Evolutionary conservation across 2,113 vertebrate species (phyloP), one percentile per base, ranked within the genome.

Genomic region (Furnarius figulus): DNA sequence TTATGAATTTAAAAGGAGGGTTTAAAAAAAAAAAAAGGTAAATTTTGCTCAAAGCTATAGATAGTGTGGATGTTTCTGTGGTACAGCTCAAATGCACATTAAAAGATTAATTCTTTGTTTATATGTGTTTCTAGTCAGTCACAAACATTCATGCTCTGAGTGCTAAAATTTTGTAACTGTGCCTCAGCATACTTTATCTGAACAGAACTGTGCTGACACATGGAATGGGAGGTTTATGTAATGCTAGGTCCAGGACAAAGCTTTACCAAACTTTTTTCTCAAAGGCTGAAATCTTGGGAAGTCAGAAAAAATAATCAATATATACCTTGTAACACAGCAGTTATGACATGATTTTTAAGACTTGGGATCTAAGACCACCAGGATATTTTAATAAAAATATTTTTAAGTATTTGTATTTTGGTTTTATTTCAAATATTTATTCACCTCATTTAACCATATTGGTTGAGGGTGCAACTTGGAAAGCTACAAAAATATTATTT

Each of bases 371-470:
- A 46, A 74, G 71, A 14, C 10, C 8, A n/a, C 75, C 27, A 88
- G 44, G 20, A 58, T 67, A 83, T 82, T 77, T 91, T 47, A 95
- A 90, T 92, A 90, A 95, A 96, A 92, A 49, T 46, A 47, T 55
- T 81, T 88, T 56, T 4, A 74, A 75, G 56, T 91, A 31, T 79
- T 73, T 82, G 59, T 79, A 87, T 91, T 91, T 85, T 90, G 75
- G 8, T 83, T 86, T 90, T 87, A 91, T 95, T 86, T 91, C 49
- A 89, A 95, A 40, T 70, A 80, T 66, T 84, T 89, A 33, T 92
- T 95, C 49, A 82, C 46, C 18, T 89, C 28, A 76, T 72, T 85
- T 79, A 79, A 58, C 40, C 37, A 49, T 70, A 39, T 42, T 81
- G 66, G 49, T 75, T 82, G 58, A 78, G 28, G 16, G 30, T 73